Evolutionary conservation across 2,113 vertebrate species (phyloP), one percentile per base, ranked within the genome.

Genomic region (Nothobranchius furzeri): DNA sequence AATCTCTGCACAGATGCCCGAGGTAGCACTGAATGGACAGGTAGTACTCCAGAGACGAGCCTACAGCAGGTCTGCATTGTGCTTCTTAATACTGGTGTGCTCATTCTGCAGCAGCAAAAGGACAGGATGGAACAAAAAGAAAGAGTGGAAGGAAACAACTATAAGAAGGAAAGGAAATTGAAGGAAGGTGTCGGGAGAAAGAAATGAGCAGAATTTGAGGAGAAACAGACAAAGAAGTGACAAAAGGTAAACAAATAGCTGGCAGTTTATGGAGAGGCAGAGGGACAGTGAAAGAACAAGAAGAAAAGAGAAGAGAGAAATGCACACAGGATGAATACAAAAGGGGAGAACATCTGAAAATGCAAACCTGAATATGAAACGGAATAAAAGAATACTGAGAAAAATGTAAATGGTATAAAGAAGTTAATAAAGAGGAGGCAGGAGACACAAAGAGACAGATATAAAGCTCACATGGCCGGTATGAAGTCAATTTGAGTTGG

Each of bases 41-140:
- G 74, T 67, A 40, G 47, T 50, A 70, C 68, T 60, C 17, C 13
- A 25, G 61, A 71, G 70, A 81, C 63, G 59, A 64, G 71, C 8
- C 67, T 47, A 73, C 57, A 61, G 40, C 54, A 55, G 48, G 63
- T 55, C 68, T 80, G 30, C 72, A 48, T 68, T 78, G 61, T 75
- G 76, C 76, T 85, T 78, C 76, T 75, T 61, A 60, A 58, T n/a
- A 37, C 45, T 79, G 69, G 81, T 90, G 86, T 87, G 86, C 77
- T 88, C 85, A 88, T 87, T 83, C 83, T 90, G 88, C 85, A 87
- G 86, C 71, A 87, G 64, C 73, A 82, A 80, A 81, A 61, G 30
- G 0, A 65, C 68, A 61, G 68, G 64, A 57, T 1, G 65, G 40
- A 30, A 30, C 30, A 30, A 30, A 30, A 30, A 30, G 71, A 12